Conservation (phyloP, 2,113 vertebrate genomes). For the Archocentrus centrarchus region DNA sequence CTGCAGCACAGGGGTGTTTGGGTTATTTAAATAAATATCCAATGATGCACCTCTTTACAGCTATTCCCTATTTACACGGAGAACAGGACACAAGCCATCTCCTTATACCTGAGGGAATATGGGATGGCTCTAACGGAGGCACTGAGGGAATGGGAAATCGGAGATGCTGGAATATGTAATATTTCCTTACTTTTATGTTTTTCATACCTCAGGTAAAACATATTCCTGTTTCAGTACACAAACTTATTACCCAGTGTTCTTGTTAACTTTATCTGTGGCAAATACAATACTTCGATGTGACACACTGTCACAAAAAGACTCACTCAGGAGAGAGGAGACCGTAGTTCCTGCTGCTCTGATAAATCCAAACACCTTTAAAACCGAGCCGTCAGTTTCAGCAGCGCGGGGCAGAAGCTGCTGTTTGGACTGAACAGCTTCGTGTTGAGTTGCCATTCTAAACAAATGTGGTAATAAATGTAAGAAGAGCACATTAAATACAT, state of each 20-base stretch:
- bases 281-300: not conserved
- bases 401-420: not conserved
- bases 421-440: not conserved
- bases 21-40: not conserved
- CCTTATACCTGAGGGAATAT: not conserved
- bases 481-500: conserved; percentile 20
- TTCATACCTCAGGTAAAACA: not conserved
- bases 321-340: not conserved
- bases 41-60: not conserved
- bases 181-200: not conserved
- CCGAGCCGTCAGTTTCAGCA: not conserved
- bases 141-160: not conserved
- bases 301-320: not conserved
- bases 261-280: not conserved
- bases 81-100: not conserved
- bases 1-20: not conserved
- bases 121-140: not conserved
- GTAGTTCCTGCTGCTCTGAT: not conserved
- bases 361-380: not conserved
- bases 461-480: conserved; percentile 11
- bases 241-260: not conserved
- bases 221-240: not conserved
- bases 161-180: not conserved
- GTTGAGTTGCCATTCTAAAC: not conserved
- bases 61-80: not conserved